A percentile compares a stretch with the other conserved stretches of the same genome.
These are phyloP conservation scores for Physella acuta DNA, from an alignment of 1,140 invertebrate species.

Conservation along the genomic window DNA sequence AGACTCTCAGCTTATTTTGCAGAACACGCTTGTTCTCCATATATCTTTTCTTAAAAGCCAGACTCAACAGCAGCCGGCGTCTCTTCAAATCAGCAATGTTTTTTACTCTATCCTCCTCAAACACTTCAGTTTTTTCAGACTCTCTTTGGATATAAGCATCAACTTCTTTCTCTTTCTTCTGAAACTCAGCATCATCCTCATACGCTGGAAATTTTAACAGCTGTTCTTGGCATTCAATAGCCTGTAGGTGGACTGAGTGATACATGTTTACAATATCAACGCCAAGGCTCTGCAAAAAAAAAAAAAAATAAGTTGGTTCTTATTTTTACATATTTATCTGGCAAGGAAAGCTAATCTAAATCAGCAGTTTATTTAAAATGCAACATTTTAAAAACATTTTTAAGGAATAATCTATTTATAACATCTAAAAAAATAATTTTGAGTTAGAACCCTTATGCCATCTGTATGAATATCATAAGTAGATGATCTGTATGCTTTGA, in stretches of 20 bases:
- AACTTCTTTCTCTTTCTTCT: background rate
- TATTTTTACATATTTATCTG: too few relatives aligned
- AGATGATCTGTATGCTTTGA: too few relatives aligned
- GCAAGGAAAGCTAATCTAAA: too few relatives aligned
- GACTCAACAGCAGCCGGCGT: background rate
- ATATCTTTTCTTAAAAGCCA: background rate
- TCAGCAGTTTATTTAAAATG: too few relatives aligned
- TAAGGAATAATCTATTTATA: too few relatives aligned
- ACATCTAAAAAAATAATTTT: too few relatives aligned
- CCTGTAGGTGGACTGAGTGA: background rate
- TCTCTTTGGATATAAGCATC: background rate
- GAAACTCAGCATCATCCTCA: slow-evolving; percentile 1
- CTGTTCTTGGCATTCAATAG: background rate
- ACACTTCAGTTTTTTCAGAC: background rate
- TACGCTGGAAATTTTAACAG: background rate
- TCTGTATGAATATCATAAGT: too few relatives aligned
- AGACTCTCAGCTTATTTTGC: background rate
- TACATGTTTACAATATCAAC: background rate
- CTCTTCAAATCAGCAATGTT: background rate
- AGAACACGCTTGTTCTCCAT: background rate
- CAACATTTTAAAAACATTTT: too few relatives aligned
- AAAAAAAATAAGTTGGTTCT: too few relatives aligned
- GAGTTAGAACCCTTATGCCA: too few relatives aligned
- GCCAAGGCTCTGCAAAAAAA: slow-evolving; percentile 1
- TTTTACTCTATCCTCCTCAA: background rate